A percentile compares a stretch with the other conserved stretches of the same genome.
phyloP scores from a whole-genome alignment of 35 echinoderm and acorn worm genomes.

The Acanthaster planci region DNA sequence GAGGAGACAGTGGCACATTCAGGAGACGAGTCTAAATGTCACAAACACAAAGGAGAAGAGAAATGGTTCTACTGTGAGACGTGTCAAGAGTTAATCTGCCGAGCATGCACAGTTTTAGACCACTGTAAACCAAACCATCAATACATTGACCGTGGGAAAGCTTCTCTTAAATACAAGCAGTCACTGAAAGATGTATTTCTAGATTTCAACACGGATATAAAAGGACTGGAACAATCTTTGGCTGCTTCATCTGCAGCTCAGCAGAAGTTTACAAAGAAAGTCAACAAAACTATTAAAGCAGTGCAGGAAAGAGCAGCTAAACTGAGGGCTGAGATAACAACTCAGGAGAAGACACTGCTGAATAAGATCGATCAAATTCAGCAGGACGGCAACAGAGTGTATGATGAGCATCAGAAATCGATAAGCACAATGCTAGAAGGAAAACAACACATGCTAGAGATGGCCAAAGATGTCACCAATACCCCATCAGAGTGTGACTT shows the following conservation, averaged over 20 bases:
- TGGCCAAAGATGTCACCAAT: background rate
- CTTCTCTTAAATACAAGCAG: too few relatives aligned
- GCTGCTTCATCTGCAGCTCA: background rate
- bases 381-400: background rate
- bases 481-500: background rate
- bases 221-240: background rate
- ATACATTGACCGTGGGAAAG: background rate
- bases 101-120: background rate
- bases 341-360: background rate
- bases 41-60: background rate
- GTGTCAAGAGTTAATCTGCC: constrained; percentile 8
- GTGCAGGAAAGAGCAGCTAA: background rate
- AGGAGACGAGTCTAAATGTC: background rate
- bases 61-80: constrained; percentile 8
- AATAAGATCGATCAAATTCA: background rate
- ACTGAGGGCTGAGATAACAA: background rate
- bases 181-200: background rate
- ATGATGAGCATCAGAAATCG: background rate
- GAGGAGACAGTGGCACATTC: background rate
- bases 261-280: background rate
- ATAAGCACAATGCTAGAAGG: background rate
- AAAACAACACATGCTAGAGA: background rate
- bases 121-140: constrained; percentile 3
- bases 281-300: background rate
- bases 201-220: background rate